Conservation (phyloP, 2,797 vertebrate genomes). For the Crenichthys baileyi region DNA sequence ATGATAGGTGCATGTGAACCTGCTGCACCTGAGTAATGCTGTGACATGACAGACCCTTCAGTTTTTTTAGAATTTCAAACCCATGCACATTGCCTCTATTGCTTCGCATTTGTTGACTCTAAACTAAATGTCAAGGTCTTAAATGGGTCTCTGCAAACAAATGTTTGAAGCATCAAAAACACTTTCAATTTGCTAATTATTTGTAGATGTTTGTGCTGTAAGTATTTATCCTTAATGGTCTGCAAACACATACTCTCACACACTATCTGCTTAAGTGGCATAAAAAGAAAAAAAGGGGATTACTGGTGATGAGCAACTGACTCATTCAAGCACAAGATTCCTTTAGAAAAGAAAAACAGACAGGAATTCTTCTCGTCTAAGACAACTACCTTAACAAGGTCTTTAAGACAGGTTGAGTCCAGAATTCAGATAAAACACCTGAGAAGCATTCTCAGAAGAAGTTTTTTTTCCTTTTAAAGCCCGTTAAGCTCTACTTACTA, state of each 20-base stretch:
- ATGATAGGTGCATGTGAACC: neutral
- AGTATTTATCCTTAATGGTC: neutral
- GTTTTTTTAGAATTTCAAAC: neutral
- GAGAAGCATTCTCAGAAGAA: too few relatives aligned
- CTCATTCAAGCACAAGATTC: slow-evolving; percentile 28
- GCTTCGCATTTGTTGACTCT: neutral
- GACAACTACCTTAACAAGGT: slow-evolving; percentile 39
- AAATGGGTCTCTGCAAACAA: neutral
- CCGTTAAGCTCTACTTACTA: slow-evolving; percentile 63
- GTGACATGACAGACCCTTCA: neutral
- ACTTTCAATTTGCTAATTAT: neutral
- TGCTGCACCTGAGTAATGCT: neutral
- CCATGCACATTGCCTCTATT: neutral
- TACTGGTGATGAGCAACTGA: slow-evolving; percentile 58
- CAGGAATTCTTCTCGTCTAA: slow-evolving; percentile 29
- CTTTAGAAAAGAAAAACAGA: slow-evolving; percentile 15
- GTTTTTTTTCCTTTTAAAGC: neutral
- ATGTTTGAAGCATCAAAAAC: neutral
- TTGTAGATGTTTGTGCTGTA: neutral
- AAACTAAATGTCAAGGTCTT: neutral
- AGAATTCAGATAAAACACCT: slow-evolving; percentile 52
- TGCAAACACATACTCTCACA: neutral
- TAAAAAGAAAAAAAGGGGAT: slow-evolving; percentile 44
- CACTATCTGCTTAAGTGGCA: slow-evolving; percentile 27
- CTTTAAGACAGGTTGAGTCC: slow-evolving; percentile 44